A percentile compares a stretch with the other conserved stretches of the same genome.
phyloP scores from a whole-genome alignment of 1,140 invertebrate species.

The Andricus grossulariae region DNA sequence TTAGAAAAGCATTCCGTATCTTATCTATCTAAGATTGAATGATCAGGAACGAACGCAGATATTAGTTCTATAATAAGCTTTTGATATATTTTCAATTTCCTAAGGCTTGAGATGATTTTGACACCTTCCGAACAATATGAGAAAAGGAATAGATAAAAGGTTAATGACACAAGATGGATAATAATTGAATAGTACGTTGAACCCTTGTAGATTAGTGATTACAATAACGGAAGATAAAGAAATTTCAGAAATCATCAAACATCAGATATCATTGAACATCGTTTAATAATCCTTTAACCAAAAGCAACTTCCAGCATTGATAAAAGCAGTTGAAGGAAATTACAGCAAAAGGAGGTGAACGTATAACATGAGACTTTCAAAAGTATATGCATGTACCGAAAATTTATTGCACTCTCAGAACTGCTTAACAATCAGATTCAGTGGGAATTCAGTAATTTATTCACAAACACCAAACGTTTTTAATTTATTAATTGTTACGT shows the following conservation, averaged over 20 bases:
- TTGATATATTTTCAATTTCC: neutral
- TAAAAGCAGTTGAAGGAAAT: neutral
- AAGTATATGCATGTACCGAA: neutral
- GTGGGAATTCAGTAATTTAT: neutral
- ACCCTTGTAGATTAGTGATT: no score
- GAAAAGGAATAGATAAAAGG: no score
- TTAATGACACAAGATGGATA: no score
- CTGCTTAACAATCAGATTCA: neutral
- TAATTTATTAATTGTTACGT: no score
- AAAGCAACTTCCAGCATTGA: neutral
- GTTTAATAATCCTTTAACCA: neutral
- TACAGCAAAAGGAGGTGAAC: neutral
- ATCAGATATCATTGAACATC: neutral
- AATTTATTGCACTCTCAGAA: neutral
- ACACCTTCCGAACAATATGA: no score
- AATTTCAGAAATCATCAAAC: neutral
- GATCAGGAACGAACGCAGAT: slow-evolving; percentile 7
- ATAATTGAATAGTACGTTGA: no score
- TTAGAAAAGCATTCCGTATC: neutral
- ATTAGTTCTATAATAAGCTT: neutral
- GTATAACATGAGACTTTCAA: neutral
- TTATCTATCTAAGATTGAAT: slow-evolving; percentile 3
- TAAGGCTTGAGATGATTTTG: no score
- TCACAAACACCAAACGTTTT: neutral
- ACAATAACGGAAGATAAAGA: no score